phyloP scores from a whole-genome alignment of 2,797 vertebrate species.

The Sebastes steindachneri region DNA sequence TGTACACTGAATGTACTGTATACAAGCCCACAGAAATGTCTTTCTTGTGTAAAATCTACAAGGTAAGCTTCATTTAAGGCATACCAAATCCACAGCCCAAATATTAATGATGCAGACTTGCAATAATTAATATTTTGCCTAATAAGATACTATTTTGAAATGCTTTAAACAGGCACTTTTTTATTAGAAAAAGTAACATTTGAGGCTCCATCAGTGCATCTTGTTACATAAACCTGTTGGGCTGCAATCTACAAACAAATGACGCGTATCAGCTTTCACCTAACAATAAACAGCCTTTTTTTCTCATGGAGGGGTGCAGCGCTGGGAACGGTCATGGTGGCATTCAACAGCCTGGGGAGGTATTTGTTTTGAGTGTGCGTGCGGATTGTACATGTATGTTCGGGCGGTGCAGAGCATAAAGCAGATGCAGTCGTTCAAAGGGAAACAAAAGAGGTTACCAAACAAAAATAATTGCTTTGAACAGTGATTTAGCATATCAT shows the following conservation, averaged over 20 bases:
- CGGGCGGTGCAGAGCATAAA: background rate
- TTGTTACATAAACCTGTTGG: background rate
- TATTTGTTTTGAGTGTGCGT: background rate
- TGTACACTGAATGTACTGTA: background rate
- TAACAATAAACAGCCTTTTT: background rate
- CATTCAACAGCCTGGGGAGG: background rate
- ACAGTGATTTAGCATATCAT: background rate
- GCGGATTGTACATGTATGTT: background rate
- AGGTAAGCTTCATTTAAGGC: background rate
- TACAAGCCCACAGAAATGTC: background rate
- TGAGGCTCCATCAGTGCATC: background rate
- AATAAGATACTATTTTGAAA: background rate
- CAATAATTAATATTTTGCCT: background rate
- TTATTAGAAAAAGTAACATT: background rate
- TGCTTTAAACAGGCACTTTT: background rate
- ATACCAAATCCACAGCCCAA: background rate
- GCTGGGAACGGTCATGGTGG: background rate
- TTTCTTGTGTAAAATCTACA: background rate
- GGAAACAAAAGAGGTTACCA: background rate
- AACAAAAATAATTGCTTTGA: background rate
- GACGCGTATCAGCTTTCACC: constrained; percentile 3
- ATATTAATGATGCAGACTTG: background rate
- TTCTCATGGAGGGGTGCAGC: background rate
- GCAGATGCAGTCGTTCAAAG: background rate
- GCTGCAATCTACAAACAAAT: background rate